Conservation (phyloP, 2,797 vertebrate species). For the Poecilia velifera region DNA sequence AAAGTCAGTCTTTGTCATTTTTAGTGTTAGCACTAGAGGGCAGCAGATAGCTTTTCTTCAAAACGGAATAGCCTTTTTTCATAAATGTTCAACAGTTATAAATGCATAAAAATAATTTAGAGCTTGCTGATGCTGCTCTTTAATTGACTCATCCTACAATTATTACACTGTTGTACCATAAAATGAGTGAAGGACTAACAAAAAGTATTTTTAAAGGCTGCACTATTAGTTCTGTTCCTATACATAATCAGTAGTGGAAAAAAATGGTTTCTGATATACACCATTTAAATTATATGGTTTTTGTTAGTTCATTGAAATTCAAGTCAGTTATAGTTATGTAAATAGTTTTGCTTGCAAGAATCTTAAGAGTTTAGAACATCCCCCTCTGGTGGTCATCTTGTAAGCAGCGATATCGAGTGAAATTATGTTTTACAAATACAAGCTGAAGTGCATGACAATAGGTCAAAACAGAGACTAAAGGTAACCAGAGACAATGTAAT, state of each 20-base stretch:
- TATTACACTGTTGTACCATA: not conserved
- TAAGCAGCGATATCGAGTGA: not conserved
- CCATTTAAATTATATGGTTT: not conserved
- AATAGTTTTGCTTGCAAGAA: not conserved
- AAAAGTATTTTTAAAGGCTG: not conserved
- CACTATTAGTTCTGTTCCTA: not conserved
- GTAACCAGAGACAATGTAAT: not conserved
- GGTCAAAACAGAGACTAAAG: not conserved
- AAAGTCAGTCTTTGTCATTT: not conserved
- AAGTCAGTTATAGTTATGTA: not conserved
- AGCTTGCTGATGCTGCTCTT: not conserved
- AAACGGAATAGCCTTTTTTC: not conserved
- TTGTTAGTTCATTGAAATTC: not conserved
- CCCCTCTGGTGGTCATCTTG: not conserved
- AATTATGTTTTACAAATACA: not conserved
- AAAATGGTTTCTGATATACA: not conserved
- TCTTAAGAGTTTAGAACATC: not conserved
- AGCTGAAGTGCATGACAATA: not conserved
- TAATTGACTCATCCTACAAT: not conserved
- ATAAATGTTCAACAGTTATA: not conserved
- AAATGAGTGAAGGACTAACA: not conserved
- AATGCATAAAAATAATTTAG: not conserved
- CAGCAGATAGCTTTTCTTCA: conserved; percentile 34
- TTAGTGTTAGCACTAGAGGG: conserved; percentile 33
- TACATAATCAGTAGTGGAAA: not conserved